Conservation (phyloP, 2,888 invertebrate species). For the Ariolimax columbianus region DNA sequence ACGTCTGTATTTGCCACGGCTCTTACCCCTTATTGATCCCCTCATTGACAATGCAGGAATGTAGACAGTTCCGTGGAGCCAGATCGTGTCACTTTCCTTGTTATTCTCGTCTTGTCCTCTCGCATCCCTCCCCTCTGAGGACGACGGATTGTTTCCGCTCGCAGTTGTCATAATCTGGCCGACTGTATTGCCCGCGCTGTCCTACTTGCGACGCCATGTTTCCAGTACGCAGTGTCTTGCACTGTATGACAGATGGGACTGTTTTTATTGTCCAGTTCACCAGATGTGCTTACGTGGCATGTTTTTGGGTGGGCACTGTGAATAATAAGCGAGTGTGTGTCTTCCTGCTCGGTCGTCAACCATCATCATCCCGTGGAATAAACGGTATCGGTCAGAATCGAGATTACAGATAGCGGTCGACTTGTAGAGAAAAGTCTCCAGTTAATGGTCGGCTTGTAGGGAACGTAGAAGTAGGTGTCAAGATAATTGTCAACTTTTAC, state of each 20-base stretch:
- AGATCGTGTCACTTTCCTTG: background rate
- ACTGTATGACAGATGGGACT: background rate
- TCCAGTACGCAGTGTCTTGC: background rate
- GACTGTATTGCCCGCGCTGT: background rate
- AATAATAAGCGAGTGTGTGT: background rate
- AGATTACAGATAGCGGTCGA: too few relatives aligned
- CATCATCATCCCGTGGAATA: too few relatives aligned
- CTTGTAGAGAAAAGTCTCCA: too few relatives aligned
- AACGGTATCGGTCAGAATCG: too few relatives aligned
- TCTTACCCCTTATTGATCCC: background rate
- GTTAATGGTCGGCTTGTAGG: too few relatives aligned
- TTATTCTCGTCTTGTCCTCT: background rate
- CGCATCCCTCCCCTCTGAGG: background rate
- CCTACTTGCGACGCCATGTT: background rate
- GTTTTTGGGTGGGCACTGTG: background rate
- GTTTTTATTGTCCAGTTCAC: background rate
- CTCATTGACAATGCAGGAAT: background rate
- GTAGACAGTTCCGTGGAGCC: background rate
- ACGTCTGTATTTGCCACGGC: too few relatives aligned
- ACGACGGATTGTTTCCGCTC: constrained; percentile 12
- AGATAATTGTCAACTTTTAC: too few relatives aligned
- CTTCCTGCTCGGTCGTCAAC: background rate
- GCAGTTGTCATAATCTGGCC: constrained; percentile 21
- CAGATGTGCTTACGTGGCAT: background rate
- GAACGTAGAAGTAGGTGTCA: too few relatives aligned